Evolutionary conservation across 2,113 vertebrate genomes (phyloP), one percentile per base, ranked within the genome.

Genomic region (Apus apus): DNA sequence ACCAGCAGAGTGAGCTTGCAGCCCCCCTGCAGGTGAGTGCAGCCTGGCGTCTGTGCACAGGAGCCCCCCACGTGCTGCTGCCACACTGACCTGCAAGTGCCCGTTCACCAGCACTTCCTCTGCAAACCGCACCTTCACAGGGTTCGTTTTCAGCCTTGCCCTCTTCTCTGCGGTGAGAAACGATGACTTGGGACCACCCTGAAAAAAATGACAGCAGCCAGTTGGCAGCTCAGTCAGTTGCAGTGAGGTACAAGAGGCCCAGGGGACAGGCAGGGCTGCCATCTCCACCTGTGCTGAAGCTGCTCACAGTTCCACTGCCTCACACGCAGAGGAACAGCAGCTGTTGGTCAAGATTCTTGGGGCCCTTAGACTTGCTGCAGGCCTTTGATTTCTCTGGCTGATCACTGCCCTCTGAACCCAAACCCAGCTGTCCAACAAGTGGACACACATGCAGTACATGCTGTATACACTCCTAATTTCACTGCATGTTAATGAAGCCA

Each of bases 111-210:
- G 98, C 89, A 99, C 99, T 95, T 99, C 99, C 95, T 99, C 99
- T 26, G 99, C 99, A 50, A 99, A 99, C 86, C 98, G 99, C 86
- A 99, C 99, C 98, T 99, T 99, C 93, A 99, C 98, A 0, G 99
- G 99, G 96, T 99, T 99, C 86, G 97, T 99, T 94, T 99, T 99
- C 93, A 99, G 98, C 81, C 98, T 98, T 71, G 99, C 99, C 97
- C 99, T 98, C 98, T 99, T 99, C 98, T 99, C 99, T 6, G 98
- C 99, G 1, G 99, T 99, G 94, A 99, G 98, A 96, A 99, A 99
- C 1, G 99, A 99, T 2, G 99, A 99, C 89, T 99, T 99, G 40
- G 99, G 99, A 80, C 93, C 95, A 0, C 99, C 99, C 99, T 99
- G 97, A 18, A 97, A 95, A 23, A 90, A 97, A 88, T 13, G 94